Base-by-base conservation (phyloP, 2,797 vertebrate genomes). In the Manis javanica region DNA sequence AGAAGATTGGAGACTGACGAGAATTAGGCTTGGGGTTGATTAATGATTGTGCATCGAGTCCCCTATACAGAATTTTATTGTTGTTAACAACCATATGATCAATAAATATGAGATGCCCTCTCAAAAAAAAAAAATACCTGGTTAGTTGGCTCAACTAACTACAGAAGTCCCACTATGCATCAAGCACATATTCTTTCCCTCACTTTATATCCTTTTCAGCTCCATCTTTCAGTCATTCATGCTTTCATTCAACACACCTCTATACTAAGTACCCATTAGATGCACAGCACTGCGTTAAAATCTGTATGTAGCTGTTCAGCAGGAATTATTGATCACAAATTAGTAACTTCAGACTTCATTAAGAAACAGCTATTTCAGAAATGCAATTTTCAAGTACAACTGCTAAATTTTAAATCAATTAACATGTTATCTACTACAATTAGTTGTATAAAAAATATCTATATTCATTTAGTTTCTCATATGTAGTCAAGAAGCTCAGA, bases 301-400 rank as follows among this genome's bases (percentile, higher is more conserved):
- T 7, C 31, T 61, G 71, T 10, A 53, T 16, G 63, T 96, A 97
- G 97, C 96, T 92, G 93, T 98, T 99, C 97, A 98, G 97, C 98
- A 98, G 98, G 98, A 98, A 98, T 98, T 98, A 98, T 97, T 98
- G 98, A 98, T 98, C 97, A 89, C 95, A 95, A 86, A 59, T 75
- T 88, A 85, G 29, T 75, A 96, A 96, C 63, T 93, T 95, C 39
- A 95, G 21, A 82, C 31, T 86, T 55, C 66, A 74, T 69, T 89
- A 94, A 96, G 90, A 96, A 97, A 92, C 5, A 96, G 72, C 31
- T 75, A 84, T 89, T 97, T 89, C 75, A 96, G 79, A 85, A 93
- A 94, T 87, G 29, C 15, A 96, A 31, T 94, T 94, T 37, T 95
- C 13, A 97, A 91, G 78, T 68, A 87, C 9, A 88, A 85, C 10